phyloP scores from a whole-genome alignment of 2,888 invertebrate species.

The Phorcus lineatus region DNA sequence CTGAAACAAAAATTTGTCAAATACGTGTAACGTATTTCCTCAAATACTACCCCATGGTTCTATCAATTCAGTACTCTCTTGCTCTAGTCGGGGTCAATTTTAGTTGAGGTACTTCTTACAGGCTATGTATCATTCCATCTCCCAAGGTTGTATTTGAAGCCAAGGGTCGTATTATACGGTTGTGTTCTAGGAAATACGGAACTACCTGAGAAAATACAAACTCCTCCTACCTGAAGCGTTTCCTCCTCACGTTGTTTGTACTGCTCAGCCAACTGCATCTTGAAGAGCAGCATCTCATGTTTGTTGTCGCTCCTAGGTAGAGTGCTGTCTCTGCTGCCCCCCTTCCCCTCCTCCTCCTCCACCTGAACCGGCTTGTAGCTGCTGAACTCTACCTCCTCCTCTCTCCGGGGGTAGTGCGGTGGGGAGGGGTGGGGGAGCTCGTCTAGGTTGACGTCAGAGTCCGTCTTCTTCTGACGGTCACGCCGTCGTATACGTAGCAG shows the following conservation, averaged over 20 bases:
- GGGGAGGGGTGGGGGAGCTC: neutral
- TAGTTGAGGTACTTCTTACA: too few species aligned
- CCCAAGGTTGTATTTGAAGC: too few species aligned
- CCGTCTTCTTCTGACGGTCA: constrained; percentile 47
- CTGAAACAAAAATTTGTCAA: too few species aligned
- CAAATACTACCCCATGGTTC: too few species aligned
- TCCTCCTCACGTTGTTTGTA: constrained; percentile 42
- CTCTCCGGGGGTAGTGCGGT: neutral
- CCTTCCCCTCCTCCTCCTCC: neutral
- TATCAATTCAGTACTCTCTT: too few species aligned
- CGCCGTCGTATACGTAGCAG: constrained; percentile 57
- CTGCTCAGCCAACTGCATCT: constrained; percentile 43
- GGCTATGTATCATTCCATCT: too few species aligned
- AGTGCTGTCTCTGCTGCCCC: neutral
- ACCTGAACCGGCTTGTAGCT: neutral
- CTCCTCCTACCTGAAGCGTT: constrained; percentile 12
- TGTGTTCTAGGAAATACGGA: neutral
- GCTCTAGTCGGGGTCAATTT: too few species aligned
- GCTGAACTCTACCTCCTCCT: neutral
- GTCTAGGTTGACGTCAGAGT: neutral
- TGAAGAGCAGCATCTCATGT: constrained; percentile 42
- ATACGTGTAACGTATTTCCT: too few species aligned
- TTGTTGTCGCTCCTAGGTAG: constrained; percentile 11
- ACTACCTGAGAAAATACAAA: neutral
- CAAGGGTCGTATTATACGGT: too few species aligned